Evolutionary conservation across 2,113 vertebrate genomes (phyloP).

Genomic region (Odontesthes bonariensis): DNA sequence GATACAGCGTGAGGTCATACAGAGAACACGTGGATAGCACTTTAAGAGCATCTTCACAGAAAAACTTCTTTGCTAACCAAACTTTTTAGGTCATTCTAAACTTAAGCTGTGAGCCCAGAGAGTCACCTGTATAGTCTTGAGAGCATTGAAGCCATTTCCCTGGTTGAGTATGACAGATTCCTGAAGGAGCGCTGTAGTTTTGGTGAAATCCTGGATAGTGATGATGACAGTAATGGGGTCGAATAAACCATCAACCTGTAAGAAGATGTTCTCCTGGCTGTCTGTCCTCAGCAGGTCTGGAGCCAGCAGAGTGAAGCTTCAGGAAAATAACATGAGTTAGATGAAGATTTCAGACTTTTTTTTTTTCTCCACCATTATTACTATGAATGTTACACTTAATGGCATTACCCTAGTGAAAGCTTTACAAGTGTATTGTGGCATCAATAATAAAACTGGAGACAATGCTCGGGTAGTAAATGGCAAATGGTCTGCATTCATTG

Average conservation of each 20-base stretch:
- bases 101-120: too few species aligned
- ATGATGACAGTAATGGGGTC: conserved; percentile 50
- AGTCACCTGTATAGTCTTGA: conserved; percentile 73
- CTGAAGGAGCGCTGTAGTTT: neutral
- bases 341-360: neutral
- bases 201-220: conserved; percentile 33
- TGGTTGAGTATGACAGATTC: conserved; percentile 50
- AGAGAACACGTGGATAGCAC: neutral
- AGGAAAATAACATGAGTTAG: neutral
- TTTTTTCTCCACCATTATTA: too few species aligned
- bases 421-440: neutral
- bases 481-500: too few species aligned
- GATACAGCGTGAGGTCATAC: neutral
- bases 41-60: neutral
- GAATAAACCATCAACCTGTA: conserved; percentile 53
- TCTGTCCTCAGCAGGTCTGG: conserved; percentile 75
- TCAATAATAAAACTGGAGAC: neutral
- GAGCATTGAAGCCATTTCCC: conserved; percentile 56
- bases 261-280: conserved; percentile 77
- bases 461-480: too few species aligned
- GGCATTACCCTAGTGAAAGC: neutral
- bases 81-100: too few species aligned
- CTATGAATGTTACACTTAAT: neutral
- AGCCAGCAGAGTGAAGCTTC: conserved; percentile 75
- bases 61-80: too few species aligned